Conservation (phyloP, 2,113 vertebrate genomes). For the Aspiorhynchus laticeps region DNA sequence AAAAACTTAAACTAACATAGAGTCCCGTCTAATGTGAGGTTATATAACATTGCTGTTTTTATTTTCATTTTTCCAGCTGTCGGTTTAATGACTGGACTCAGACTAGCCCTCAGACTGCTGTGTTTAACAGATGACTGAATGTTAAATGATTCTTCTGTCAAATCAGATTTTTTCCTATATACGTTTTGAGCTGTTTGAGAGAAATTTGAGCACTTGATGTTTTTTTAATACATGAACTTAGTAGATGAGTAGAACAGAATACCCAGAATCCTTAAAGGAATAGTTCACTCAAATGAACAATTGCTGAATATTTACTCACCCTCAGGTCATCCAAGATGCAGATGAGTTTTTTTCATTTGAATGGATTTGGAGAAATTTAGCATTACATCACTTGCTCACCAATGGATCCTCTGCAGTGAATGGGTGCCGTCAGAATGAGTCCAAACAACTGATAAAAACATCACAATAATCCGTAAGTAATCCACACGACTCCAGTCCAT, state of each 20-base stretch:
- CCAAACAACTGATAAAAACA: background rate
- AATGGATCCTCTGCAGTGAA: no score
- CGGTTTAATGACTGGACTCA: background rate
- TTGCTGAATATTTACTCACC: no score
- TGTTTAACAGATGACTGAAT: background rate
- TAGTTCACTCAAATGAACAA: background rate
- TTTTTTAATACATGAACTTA: background rate
- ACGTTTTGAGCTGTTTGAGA: background rate
- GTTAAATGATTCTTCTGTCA: background rate
- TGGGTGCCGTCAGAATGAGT: no score
- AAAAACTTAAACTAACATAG: background rate
- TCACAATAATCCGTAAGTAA: no score
- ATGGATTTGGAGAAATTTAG: no score
- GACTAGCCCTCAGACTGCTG: background rate
- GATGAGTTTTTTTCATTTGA: no score
- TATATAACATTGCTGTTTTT: background rate
- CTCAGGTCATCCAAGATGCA: no score
- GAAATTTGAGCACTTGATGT: background rate
- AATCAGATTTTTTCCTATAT: background rate
- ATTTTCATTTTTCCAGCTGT: constrained; percentile 9
- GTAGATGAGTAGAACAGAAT: background rate
- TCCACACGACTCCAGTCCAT: no score
- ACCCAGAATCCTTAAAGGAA: background rate
- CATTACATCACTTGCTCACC: no score
- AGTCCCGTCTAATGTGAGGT: background rate